Conservation (phyloP, 2,888 invertebrate species). For the Linyphia triangularis region DNA sequence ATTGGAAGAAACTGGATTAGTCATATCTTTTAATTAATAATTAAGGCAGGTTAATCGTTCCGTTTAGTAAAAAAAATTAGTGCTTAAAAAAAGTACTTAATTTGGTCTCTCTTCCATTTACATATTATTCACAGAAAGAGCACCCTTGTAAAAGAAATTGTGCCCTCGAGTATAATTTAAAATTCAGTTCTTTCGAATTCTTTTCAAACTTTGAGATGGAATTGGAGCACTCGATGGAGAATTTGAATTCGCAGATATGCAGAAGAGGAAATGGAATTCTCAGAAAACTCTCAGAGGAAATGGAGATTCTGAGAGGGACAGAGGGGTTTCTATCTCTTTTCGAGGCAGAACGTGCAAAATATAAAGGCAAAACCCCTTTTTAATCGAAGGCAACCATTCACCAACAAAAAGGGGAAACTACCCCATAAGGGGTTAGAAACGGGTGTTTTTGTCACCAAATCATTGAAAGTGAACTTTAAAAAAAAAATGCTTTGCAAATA, state of each 20-base stretch:
- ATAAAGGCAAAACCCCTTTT: conserved; percentile 59
- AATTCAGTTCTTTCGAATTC: conserved; percentile 61
- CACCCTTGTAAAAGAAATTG: conserved; percentile 37
- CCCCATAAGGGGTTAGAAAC: conserved; percentile 14
- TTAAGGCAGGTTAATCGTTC: no score
- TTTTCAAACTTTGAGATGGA: conserved; percentile 6
- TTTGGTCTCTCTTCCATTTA: not conserved
- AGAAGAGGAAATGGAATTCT: conserved; percentile 68
- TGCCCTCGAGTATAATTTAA: conserved; percentile 35
- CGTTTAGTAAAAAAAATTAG: no score
- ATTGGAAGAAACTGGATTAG: no score
- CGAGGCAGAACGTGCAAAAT: conserved; percentile 38
- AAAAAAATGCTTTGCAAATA: no score
- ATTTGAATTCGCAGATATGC: conserved; percentile 46
- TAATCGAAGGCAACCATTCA: conserved; percentile 28
- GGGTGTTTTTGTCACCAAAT: conserved; percentile 2
- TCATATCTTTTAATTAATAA: no score
- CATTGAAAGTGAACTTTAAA: no score
- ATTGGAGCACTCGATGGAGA: not conserved
- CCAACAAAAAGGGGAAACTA: not conserved
- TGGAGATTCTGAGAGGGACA: conserved; percentile 50
- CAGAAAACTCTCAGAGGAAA: conserved; percentile 51
- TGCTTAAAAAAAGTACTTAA: not conserved
- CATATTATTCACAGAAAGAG: not conserved
- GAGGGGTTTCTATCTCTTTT: not conserved